These are phyloP conservation scores for Ciona savignyi DNA, from an alignment of 23 tunicate species.

Conservation along the genomic window DNA sequence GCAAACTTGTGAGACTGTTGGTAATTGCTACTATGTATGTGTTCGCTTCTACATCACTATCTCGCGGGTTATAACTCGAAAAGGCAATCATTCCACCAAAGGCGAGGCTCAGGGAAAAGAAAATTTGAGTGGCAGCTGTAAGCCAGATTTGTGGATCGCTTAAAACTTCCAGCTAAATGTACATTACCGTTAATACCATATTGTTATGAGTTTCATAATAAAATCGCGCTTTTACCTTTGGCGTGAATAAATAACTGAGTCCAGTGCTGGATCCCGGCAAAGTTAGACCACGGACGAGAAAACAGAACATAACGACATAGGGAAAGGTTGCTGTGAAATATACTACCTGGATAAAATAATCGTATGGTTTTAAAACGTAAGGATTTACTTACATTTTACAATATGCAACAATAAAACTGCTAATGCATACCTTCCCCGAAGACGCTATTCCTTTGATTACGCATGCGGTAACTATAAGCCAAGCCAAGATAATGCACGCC, in stretches of 20 bases:
- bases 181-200: no score
- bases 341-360: conserved; percentile 54
- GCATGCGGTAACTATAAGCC: conserved; percentile 61
- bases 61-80: conserved; percentile 82
- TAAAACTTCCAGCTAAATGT: conserved; percentile 3
- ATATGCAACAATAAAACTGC: no score
- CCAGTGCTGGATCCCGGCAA: conserved; percentile 56
- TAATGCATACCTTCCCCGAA: conserved; percentile 63
- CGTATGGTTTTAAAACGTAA: not conserved
- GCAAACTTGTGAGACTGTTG: conserved; percentile 75
- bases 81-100: conserved; percentile 99
- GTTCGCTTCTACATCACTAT: conserved; percentile 68
- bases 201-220: no score
- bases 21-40: conserved; percentile 58
- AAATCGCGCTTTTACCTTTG: conserved; percentile 84
- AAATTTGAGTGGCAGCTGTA: conserved; percentile 94
- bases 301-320: conserved; percentile 62
- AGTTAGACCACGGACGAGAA: conserved; percentile 69
- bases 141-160: conserved; percentile 91
- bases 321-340: conserved; percentile 91
- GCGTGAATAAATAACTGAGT: conserved; percentile 52
- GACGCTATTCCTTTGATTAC: conserved; percentile 84
- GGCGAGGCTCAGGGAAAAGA: conserved; percentile 87
- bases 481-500: conserved; percentile 63
- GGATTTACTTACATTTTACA: not conserved